A percentile compares a stretch with the other conserved stretches of the same genome.
phyloP scores from a whole-genome alignment of 1,140 invertebrate genomes.

The Homalodisca vitripennis region DNA sequence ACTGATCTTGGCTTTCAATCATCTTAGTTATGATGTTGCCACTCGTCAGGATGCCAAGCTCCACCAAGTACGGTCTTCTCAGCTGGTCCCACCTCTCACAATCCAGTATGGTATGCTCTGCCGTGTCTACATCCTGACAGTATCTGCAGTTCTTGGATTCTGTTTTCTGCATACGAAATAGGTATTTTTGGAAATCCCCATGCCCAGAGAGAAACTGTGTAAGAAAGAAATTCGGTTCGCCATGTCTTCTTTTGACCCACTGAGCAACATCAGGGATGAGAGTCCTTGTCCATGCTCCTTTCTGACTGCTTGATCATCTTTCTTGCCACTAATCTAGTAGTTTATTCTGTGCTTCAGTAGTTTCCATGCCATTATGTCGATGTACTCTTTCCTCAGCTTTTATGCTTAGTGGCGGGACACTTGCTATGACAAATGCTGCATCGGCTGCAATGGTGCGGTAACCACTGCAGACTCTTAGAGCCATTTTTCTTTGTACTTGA shows the following conservation, averaged over 20 bases:
- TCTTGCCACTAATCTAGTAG: constrained; percentile 30
- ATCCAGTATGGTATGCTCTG: constrained; percentile 41
- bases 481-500: neutral
- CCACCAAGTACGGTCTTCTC: neutral
- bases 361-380: neutral
- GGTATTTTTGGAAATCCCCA: constrained; percentile 45
- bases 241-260: constrained; percentile 36
- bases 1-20: neutral
- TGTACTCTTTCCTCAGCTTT: neutral
- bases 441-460: neutral
- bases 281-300: constrained; percentile 36
- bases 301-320: constrained; percentile 30
- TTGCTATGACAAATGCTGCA: constrained; percentile 10
- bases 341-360: neutral
- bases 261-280: constrained; percentile 33
- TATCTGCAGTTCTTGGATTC: constrained; percentile 28
- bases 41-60: neutral
- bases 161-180: constrained; percentile 38
- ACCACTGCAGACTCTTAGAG: neutral
- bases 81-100: constrained; percentile 38
- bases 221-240: constrained; percentile 39
- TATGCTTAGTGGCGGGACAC: neutral
- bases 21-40: neutral
- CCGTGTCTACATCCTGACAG: constrained; percentile 37
- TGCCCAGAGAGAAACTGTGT: constrained; percentile 44